Evolutionary conservation across 1,140 invertebrate genomes (phyloP).

Genomic region (Hycleus cichorii): DNA sequence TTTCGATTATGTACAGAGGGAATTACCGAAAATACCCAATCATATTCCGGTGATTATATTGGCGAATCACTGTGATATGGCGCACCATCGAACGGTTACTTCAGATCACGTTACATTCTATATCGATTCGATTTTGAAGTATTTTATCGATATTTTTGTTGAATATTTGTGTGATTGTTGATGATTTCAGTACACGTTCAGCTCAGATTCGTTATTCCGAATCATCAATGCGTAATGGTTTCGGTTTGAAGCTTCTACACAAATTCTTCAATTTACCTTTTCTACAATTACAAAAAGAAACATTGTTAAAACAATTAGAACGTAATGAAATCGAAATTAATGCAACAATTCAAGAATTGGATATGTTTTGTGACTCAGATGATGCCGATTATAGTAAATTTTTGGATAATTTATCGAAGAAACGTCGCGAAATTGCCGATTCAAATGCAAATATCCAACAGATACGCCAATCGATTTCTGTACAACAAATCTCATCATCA

Average conservation of each 20-base stretch:
- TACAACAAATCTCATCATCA: slow-evolving; percentile 35
- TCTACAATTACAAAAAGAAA: slow-evolving; percentile 82
- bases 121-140: slow-evolving; percentile 48
- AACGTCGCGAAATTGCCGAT: slow-evolving; percentile 63
- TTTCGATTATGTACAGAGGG: slow-evolving; percentile 89
- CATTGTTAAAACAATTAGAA: slow-evolving; percentile 79
- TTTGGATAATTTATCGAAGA: slow-evolving; percentile 64
- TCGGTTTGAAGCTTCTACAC: slow-evolving; percentile 88
- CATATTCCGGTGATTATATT: slow-evolving; percentile 87
- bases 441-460: slow-evolving; percentile 42
- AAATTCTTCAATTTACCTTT: slow-evolving; percentile 97
- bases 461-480: slow-evolving; percentile 35
- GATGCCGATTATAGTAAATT: slow-evolving; percentile 87
- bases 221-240: slow-evolving; percentile 94
- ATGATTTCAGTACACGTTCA: slow-evolving; percentile 41
- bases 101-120: slow-evolving; percentile 62
- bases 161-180: background rate
- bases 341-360: slow-evolving; percentile 76
- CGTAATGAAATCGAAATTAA: slow-evolving; percentile 79
- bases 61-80: slow-evolving; percentile 94
- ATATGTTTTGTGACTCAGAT: slow-evolving; percentile 74
- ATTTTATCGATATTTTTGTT: background rate
- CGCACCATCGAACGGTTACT: slow-evolving; percentile 78
- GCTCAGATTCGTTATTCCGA: slow-evolving; percentile 81
- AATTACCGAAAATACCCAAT: slow-evolving; percentile 74